Base-by-base conservation (phyloP, 2,888 invertebrate species). In the Lithodes maja region DNA sequence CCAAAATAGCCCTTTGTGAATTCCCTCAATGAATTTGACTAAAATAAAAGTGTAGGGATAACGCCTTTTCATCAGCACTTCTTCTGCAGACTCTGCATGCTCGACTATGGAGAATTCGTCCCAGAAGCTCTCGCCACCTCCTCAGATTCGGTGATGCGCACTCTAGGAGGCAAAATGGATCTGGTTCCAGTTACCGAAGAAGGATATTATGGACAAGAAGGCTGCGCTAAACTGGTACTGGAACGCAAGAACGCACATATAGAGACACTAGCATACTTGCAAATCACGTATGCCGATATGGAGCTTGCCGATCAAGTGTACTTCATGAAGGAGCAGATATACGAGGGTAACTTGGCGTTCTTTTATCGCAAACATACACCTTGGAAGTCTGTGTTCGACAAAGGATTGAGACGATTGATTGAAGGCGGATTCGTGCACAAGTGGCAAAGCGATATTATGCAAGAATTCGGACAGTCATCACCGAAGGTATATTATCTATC, bases 321-420 rank as follows among this genome's bases (percentile, higher is more conserved):
- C 50, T 80, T 81, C 54, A 86, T 90, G 81, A 83, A n/a, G 54
- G 86, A 86, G 3, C 83, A 90, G 83, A 78, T 90, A 2, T 90
- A 88, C 33, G 82, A 83, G 15, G 88, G 90, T 9, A 85, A 87
- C n/a, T 83, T 90, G 12, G 88, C 88, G n/a, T 90, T 87, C 81
- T 84, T 88, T 75, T 87, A 85, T 71, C 90, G 71, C 69, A 90
- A 90, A 50, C 75, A 90, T 68, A 90, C 87, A 1, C 90, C 90
- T 3, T 90, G 87, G 85, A 77, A 52, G 0, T 52, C 61, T 17
- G 53, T 61, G 1, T 68, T 88, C 2, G 68, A 87, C 49, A 55
- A 53, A 12, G 74, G 68, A 0, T 33, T 90, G 49, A 69, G 80
- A 17, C 33, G 83, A 2, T 78, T 88, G 74, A 33, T 74, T 0